Evolutionary conservation across 2,113 vertebrate genomes (phyloP), one percentile per base, ranked within the genome.

Genomic region (Tinamus guttatus): DNA sequence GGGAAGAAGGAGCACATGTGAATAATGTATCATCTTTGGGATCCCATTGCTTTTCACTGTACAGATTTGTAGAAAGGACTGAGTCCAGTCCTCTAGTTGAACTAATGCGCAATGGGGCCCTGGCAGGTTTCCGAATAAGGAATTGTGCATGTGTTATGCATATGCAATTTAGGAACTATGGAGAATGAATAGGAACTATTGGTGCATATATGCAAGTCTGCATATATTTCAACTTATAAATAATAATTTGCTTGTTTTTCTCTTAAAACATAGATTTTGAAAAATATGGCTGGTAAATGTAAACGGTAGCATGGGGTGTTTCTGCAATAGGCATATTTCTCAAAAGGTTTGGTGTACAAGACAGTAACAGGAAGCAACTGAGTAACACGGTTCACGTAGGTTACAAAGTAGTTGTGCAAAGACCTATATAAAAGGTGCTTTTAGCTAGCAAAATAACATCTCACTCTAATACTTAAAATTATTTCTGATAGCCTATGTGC

Each of bases 41-140:
- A 71, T 40, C 1, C 0, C 36, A 7, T 20, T 32, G 5, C n/a
- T 91, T 49, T 64, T 59, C 62, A 49, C n/a, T 77, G 1, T 4
- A 5, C 20, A 63, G 30, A 34, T 74, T 52, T 0, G 0, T 73
- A 70, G 34, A 34, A 17, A 70, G 28, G 62, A 27, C 13, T 13
- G 13, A 30, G 40, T 43, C 49, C 7, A 32, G 13, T 28, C 71
- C 30, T 68, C 21, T 8, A 1, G 8, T 0, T 64, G 34, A 43
- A 6, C 14, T 62, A 41, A 19, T 87, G 49, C n/a, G n/a, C n/a
- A n/a, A n/a, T n/a, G n/a, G n/a, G n/a, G n/a, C n/a, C n/a, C n/a
- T n/a, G n/a, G n/a, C 0, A 0, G 10, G 45, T 56, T 82, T 62
- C 38, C 13, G 0, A 19, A 27, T 69, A 43, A 30, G 65, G 28